phyloP scores from a whole-genome alignment of 1,140 invertebrate species.

The Contarinia nasturtii region DNA sequence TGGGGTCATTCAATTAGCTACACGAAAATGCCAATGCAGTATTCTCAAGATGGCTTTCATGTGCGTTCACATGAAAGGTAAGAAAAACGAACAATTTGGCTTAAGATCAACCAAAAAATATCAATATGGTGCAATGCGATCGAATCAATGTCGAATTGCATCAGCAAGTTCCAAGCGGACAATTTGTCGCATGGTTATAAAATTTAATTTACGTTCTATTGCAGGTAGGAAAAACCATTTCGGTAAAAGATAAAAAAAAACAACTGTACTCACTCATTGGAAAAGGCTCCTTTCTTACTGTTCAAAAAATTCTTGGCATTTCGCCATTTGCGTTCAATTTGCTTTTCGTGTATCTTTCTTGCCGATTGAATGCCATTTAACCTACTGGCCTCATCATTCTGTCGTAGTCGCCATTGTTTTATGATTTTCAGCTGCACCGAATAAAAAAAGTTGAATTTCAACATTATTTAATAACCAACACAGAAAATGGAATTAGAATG shows the following conservation, averaged over 20 bases:
- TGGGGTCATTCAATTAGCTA: too few relatives aligned
- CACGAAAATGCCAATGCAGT: not conserved
- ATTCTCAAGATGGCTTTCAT: not conserved
- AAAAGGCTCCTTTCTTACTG: conserved; percentile 37
- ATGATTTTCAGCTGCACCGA: conserved; percentile 29
- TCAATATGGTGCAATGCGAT: not conserved
- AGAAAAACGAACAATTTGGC: not conserved
- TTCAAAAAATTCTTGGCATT: conserved; percentile 30
- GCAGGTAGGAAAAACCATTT: too few relatives aligned
- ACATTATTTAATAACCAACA: too few relatives aligned
- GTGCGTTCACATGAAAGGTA: too few relatives aligned
- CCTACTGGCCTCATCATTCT: conserved; percentile 29
- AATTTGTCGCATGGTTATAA: too few relatives aligned
- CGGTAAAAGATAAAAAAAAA: not conserved
- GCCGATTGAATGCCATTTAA: conserved; percentile 27
- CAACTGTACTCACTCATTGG: conserved; percentile 23
- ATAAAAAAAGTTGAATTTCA: conserved; percentile 2
- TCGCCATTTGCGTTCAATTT: conserved; percentile 32
- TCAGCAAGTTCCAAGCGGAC: too few relatives aligned
- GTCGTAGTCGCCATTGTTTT: conserved; percentile 27
- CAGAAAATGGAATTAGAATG: too few relatives aligned
- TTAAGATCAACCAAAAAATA: too few relatives aligned
- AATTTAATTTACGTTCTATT: too few relatives aligned
- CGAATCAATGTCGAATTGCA: not conserved
- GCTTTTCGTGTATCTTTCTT: conserved; percentile 26